Evolutionary conservation across 2,888 invertebrate species (phyloP).

Genomic region (Agrotis ipsilon): DNA sequence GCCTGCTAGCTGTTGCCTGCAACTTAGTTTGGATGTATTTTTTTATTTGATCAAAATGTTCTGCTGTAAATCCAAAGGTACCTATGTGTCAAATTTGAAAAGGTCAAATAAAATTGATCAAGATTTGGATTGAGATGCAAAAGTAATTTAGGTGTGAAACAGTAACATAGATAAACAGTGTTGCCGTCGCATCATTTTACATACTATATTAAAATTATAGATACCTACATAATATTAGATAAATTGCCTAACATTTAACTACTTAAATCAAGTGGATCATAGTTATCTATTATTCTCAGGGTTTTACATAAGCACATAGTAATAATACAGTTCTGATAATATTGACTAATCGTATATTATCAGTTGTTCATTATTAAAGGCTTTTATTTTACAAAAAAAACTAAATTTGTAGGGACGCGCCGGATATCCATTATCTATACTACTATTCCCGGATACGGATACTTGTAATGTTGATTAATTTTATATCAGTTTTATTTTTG

Average conservation of each 20-base stretch:
- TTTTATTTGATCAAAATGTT: background rate
- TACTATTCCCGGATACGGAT: constrained; percentile 3
- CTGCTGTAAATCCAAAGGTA: background rate
- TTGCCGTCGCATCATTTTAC: too few relatives aligned
- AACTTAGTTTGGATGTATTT: background rate
- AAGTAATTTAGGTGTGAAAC: too few relatives aligned
- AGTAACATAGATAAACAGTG: too few relatives aligned
- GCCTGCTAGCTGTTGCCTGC: background rate
- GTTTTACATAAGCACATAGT: constrained; percentile 10
- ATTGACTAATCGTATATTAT: constrained; percentile 13
- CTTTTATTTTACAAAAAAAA: background rate
- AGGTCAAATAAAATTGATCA: too few relatives aligned
- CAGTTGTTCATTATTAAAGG: constrained; percentile 15
- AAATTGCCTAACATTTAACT: background rate
- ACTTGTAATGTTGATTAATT: constrained; percentile 1
- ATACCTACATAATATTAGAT: background rate
- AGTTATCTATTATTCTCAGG: constrained; percentile 14
- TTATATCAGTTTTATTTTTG: background rate
- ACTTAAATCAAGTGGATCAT: background rate
- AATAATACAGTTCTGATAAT: constrained; percentile 16
- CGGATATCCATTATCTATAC: constrained; percentile 27
- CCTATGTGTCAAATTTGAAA: background rate
- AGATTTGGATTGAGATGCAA: too few relatives aligned
- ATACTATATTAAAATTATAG: background rate
- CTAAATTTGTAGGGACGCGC: background rate